Percentiles rank a stretch among this genome's conserved stretches.
These are phyloP conservation scores for Orchestia grillus DNA, from an alignment of 1,140 invertebrate species.

Conservation along the genomic window DNA sequence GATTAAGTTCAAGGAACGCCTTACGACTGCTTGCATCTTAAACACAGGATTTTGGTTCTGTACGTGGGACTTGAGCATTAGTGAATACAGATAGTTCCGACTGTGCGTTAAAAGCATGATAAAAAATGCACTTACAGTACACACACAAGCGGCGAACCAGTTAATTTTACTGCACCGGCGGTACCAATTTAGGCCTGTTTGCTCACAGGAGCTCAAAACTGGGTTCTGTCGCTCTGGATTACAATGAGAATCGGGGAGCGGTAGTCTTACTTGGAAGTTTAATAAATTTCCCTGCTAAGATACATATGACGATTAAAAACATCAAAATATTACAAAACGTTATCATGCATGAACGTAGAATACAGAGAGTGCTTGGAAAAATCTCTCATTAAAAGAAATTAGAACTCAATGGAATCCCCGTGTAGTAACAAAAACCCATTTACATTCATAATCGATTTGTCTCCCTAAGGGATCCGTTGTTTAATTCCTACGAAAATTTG, in stretches of 20 bases:
- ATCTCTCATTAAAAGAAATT: no score
- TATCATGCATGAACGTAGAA: no score
- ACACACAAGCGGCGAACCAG: background rate
- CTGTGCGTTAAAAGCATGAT: background rate
- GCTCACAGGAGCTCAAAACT: no score
- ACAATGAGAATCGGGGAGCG: background rate
- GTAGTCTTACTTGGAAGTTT: background rate
- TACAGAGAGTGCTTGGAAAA: no score
- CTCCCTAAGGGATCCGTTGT: no score
- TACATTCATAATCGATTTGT: no score
- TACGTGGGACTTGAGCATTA: background rate
- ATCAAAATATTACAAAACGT: no score
- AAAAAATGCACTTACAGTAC: background rate
- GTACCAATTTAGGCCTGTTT: background rate
- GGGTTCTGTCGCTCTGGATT: background rate
- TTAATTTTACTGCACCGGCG: background rate
- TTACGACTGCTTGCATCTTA: background rate
- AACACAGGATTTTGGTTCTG: background rate
- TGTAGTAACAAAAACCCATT: no score
- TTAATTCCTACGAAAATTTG: no score
- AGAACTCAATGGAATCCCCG: no score
- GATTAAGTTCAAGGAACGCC: background rate
- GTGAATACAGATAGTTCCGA: background rate
- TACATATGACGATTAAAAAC: no score
- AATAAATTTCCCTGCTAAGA: no score